phyloP scores from a whole-genome alignment of 2,797 vertebrate genomes.

The Apodemus agrarius region DNA sequence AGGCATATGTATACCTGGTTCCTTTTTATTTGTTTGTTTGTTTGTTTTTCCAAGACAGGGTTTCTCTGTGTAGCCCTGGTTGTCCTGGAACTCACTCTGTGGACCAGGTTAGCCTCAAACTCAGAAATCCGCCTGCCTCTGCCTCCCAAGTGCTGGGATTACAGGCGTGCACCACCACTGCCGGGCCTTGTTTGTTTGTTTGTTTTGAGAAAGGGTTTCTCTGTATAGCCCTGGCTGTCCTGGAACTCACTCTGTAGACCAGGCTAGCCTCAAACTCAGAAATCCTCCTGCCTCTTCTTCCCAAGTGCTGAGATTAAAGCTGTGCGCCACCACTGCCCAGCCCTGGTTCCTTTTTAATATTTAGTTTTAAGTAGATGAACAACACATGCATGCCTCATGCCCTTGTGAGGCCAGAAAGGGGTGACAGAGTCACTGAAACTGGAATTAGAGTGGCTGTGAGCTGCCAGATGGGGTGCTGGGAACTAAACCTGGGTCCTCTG shows the following conservation, averaged over 20 bases:
- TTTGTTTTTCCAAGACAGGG: too few species aligned
- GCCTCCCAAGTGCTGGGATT: neutral
- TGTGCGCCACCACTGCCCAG: too few species aligned
- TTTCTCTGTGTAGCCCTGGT: too few species aligned
- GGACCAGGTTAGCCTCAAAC: neutral
- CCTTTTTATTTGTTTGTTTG: too few species aligned
- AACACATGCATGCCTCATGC: neutral
- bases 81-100: too few species aligned
- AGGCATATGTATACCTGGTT: neutral
- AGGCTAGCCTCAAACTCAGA: neutral
- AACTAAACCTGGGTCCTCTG: neutral
- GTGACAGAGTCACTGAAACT: neutral
- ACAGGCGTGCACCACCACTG: neutral
- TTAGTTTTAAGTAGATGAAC: neutral
- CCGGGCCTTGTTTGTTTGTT: too few species aligned
- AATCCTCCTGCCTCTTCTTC: neutral
- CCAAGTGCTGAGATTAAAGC: neutral
- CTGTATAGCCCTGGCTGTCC: too few species aligned
- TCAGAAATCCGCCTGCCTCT: neutral
- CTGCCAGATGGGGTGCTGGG: neutral
- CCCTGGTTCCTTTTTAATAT: neutral
- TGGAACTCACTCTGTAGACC: neutral
- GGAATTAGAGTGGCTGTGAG: neutral
- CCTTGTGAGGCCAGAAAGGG: neutral
- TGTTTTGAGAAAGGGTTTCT: too few species aligned